phyloP scores from a whole-genome alignment of 2,888 invertebrate genomes.

The Ophion costatus region DNA sequence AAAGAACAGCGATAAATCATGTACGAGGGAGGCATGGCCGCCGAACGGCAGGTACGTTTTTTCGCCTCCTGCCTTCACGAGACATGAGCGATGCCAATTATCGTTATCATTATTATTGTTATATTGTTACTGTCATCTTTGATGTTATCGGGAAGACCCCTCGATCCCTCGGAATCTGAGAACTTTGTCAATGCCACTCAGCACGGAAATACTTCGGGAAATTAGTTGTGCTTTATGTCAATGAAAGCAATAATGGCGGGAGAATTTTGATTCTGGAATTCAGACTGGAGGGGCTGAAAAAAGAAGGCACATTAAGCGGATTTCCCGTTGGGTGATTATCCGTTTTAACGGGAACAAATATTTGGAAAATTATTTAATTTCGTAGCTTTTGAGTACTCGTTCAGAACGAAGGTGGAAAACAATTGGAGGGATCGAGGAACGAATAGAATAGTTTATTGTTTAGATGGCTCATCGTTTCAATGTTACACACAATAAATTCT shows the following conservation, averaged over 20 bases:
- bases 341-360: neutral
- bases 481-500: constrained; percentile 32
- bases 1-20: constrained; percentile 72
- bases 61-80: constrained; percentile 56
- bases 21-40: constrained; percentile 82
- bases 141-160: constrained; percentile 15
- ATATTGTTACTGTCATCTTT: constrained; percentile 11
- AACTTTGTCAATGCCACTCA: neutral
- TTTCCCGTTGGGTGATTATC: too few relatives aligned
- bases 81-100: constrained; percentile 41
- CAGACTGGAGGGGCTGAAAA: neutral
- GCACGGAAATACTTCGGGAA: neutral
- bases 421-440: constrained; percentile 43
- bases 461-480: constrained; percentile 45
- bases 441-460: constrained; percentile 43
- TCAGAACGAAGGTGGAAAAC: neutral
- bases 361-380: neutral
- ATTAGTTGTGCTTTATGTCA: neutral
- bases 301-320: too few relatives aligned
- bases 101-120: constrained; percentile 30
- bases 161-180: constrained; percentile 58
- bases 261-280: neutral
- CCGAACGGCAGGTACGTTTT: constrained; percentile 81
- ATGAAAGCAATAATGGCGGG: neutral
- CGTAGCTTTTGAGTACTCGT: neutral